A percentile compares a stretch with the other conserved stretches of the same genome.
These are phyloP conservation scores for Drosophila melanica DNA, from an alignment of 1,140 invertebrate genomes.

Conservation along the genomic window DNA sequence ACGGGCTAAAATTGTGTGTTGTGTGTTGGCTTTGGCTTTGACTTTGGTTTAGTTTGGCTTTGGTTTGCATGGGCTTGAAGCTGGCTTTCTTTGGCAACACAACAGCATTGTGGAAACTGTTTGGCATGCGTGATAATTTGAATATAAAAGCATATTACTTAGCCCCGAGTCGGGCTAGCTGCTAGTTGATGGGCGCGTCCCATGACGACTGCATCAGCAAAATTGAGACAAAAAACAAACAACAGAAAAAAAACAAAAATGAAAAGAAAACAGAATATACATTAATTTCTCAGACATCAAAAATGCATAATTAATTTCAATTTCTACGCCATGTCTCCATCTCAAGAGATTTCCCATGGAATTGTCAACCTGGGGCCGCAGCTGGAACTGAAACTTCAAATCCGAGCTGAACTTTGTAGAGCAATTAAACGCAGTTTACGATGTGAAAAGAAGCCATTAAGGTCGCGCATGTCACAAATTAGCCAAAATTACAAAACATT, in stretches of 20 bases:
- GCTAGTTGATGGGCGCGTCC: constrained; percentile 23
- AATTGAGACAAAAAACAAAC: constrained; percentile 1
- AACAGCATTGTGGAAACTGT: constrained; percentile 47
- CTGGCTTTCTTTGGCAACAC: constrained; percentile 30
- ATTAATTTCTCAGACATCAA: constrained; percentile 62
- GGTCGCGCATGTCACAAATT: constrained; percentile 80
- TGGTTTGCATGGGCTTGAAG: too few relatives aligned
- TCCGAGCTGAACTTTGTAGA: constrained; percentile 22
- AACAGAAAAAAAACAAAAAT: neutral
- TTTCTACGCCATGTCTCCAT: constrained; percentile 25
- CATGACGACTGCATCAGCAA: constrained; percentile 52
- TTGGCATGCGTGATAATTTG: constrained; percentile 78
- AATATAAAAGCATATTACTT: constrained; percentile 76
- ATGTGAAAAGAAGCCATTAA: constrained; percentile 81
- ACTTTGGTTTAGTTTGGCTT: constrained; percentile 1
- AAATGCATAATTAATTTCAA: constrained; percentile 75
- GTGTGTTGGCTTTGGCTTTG: constrained; percentile 20
- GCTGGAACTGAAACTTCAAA: neutral
- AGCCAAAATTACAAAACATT: constrained; percentile 79
- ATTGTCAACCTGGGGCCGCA: constrained; percentile 62
- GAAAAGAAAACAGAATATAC: constrained; percentile 4
- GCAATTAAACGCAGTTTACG: constrained; percentile 75
- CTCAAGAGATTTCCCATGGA: constrained; percentile 41
- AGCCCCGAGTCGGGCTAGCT: constrained; percentile 32
- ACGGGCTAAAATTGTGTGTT: constrained; percentile 8